phyloP scores from a whole-genome alignment of 2,113 vertebrate genomes.

The Trichechus manatus region DNA sequence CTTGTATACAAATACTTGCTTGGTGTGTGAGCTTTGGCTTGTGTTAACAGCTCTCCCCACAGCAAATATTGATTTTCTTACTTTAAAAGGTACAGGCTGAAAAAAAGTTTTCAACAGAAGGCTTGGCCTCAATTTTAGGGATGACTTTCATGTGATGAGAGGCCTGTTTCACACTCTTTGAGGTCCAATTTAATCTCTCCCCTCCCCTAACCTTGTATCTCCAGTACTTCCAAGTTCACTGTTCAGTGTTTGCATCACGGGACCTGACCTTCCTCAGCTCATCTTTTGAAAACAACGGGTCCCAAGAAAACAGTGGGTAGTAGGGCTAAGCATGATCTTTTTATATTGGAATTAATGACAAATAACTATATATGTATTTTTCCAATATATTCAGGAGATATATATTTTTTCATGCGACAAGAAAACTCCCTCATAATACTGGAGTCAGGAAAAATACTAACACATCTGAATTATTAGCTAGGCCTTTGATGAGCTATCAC shows the following conservation, averaged over 20 bases:
- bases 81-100: background rate
- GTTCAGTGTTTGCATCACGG: background rate
- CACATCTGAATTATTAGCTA: background rate
- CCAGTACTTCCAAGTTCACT: background rate
- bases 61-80: background rate
- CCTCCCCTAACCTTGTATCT: background rate
- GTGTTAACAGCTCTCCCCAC: background rate
- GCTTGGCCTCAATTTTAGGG: background rate
- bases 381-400: background rate
- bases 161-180: background rate
- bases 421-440: background rate
- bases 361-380: background rate
- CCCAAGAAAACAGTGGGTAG: background rate
- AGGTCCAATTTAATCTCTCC: background rate
- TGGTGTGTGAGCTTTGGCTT: background rate
- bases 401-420: conserved; percentile 11
- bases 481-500: background rate
- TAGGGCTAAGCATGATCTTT: background rate
- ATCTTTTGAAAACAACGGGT: background rate
- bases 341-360: background rate
- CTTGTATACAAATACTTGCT: background rate
- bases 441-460: conserved; percentile 33
- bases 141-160: background rate
- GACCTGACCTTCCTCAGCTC: background rate
- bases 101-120: conserved; percentile 14